These are phyloP conservation scores for Psophia crepitans DNA, from an alignment of 2,113 vertebrate genomes.

Conservation along the genomic window DNA sequence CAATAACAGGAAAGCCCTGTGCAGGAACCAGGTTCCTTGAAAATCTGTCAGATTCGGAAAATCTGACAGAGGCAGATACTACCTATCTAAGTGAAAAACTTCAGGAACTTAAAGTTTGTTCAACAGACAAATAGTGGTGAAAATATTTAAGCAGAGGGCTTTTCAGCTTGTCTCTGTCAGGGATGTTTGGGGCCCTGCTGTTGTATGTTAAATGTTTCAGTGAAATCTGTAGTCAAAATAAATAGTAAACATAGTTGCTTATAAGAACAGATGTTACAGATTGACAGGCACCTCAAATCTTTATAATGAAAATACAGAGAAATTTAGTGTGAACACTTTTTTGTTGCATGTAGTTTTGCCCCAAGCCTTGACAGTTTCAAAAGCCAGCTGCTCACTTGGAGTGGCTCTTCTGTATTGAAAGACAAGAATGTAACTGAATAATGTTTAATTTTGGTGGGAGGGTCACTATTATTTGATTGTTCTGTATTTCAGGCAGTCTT, in stretches of 20 bases:
- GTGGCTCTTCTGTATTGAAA: neutral
- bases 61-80: constrained; percentile 58
- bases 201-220: neutral
- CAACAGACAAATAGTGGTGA: constrained; percentile 43
- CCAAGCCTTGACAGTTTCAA: neutral
- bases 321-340: neutral
- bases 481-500: neutral
- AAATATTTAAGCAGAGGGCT: neutral
- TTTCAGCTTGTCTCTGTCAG: neutral
- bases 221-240: constrained; percentile 15
- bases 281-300: neutral
- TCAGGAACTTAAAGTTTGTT: constrained; percentile 77
- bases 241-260: constrained; percentile 10
- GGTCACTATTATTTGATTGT: neutral
- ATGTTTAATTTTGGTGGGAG: neutral
- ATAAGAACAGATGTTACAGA: neutral
- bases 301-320: neutral
- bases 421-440: neutral
- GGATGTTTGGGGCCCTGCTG: neutral
- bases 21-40: constrained; percentile 84
- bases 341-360: neutral
- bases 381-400: neutral
- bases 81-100: constrained; percentile 77
- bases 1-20: constrained; percentile 87
- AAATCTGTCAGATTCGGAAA: constrained; percentile 69